Base-by-base conservation (phyloP, 2,888 invertebrate species). In the Caenorhabditis parvicauda region DNA sequence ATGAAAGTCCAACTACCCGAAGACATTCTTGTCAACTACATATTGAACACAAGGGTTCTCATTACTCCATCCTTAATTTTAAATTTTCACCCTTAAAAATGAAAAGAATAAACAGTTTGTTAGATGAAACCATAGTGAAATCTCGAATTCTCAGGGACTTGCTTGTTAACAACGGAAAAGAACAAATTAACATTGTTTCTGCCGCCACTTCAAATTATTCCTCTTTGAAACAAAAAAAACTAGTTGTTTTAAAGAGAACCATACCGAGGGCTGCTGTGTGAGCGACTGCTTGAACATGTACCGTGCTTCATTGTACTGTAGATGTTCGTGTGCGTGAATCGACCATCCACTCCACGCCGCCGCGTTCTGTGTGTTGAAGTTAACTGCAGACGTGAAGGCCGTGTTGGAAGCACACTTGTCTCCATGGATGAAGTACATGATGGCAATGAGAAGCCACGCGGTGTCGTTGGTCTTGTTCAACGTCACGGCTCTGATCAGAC, bases 311-410 rank as follows among this genome's bases (percentile, higher is more conserved):
- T 54, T 28, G 6, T n/a, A 4, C 1, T 37, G 37, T 5, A 24
- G 32, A 5, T 43, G 28, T 1, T 50, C 7, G 28, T 66, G 61
- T 9, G 69, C 69, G 21, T 59, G 52, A 12, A 49, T 49, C 6
- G 69, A 64, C 65, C 66, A 69, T 2, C 54, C 46, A 35, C 66
- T 64, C 70, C 70, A 70, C 0, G 61, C 62, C 29, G 56, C 55
- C 5, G 63, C 54, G 49, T 59, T 64, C 24, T 67, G 55, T n/a
- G 70, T 67, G 45, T 70, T 61, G 54, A 60, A 57, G 22, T 65
- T 67, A 42, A 12, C 21, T 41, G 21, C 14, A 45, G 45, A 45
- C 14, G 1, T 17, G 45, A 1, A 45, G 1, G 7, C 12, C 14
- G 9, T 32, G n/a, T n/a, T 19, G 9, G 25, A 17, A 12, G 3